Evolutionary conservation across 2,888 invertebrate species (phyloP).

Genomic region (Invenusta paracnida): DNA sequence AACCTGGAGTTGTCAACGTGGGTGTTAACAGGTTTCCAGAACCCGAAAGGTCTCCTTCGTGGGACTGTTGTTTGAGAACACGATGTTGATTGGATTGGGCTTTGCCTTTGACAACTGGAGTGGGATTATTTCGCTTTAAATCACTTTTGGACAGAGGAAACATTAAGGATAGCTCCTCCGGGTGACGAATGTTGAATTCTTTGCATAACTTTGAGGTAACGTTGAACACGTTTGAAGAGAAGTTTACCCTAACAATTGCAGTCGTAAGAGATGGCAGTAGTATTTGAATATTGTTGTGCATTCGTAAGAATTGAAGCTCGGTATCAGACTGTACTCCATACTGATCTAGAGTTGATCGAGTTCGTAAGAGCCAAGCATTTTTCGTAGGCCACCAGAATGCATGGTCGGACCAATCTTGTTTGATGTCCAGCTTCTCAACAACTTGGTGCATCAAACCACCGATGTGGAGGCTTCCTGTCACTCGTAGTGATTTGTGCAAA

Average conservation of each 20-base stretch:
- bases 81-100: constrained; percentile 18
- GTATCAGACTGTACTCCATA: constrained; percentile 92
- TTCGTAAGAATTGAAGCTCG: constrained; percentile 85
- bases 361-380: constrained; percentile 87
- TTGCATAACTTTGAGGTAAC: constrained; percentile 87
- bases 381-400: constrained; percentile 96
- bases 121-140: constrained; percentile 33
- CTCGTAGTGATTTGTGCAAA: constrained; percentile 81
- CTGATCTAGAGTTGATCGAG: constrained; percentile 90
- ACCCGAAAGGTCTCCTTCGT: background rate
- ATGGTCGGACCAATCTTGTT: constrained; percentile 90
- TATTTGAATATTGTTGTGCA: constrained; percentile 86
- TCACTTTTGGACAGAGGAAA: constrained; percentile 62
- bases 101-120: constrained; percentile 4
- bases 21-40: background rate
- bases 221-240: constrained; percentile 89
- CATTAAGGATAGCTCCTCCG: constrained; percentile 90
- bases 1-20: background rate
- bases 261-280: constrained; percentile 85
- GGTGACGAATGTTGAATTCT: constrained; percentile 84
- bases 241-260: constrained; percentile 85
- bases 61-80: background rate
- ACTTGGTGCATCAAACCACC: constrained; percentile 95
- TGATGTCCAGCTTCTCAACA: constrained; percentile 69
- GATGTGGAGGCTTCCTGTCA: constrained; percentile 88